These are phyloP conservation scores for Cheilosia urbana DNA, from an alignment of 2,888 invertebrate genomes.

Conservation along the genomic window DNA sequence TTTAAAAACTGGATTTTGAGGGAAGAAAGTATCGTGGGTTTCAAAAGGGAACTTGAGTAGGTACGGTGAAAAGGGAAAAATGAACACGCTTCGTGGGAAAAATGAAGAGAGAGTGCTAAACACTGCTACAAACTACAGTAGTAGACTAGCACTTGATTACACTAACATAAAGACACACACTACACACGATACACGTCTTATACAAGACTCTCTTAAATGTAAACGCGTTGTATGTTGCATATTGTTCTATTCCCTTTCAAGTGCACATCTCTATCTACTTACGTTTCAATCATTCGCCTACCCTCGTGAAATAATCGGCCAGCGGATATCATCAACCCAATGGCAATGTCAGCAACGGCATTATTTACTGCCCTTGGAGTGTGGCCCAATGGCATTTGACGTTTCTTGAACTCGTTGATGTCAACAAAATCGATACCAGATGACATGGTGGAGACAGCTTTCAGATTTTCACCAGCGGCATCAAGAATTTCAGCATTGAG, in stretches of 20 bases:
- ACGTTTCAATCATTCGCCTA: constrained; percentile 86
- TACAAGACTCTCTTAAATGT: neutral
- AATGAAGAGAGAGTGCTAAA: too few relatives aligned
- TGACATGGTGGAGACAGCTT: constrained; percentile 92
- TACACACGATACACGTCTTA: neutral
- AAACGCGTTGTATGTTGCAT: neutral
- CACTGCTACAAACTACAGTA: too few relatives aligned
- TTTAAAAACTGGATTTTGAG: too few relatives aligned
- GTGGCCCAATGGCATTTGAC: constrained; percentile 90
- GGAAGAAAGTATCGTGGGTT: too few relatives aligned
- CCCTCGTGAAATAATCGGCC: constrained; percentile 92
- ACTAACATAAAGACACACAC: too few relatives aligned
- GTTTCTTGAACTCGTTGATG: constrained; percentile 87
- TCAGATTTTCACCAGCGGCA: constrained; percentile 86
- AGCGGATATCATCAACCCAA: constrained; percentile 90
- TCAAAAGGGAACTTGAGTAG: too few relatives aligned
- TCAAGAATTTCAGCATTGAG: constrained; percentile 81
- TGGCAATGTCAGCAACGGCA: constrained; percentile 93
- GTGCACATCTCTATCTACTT: constrained; percentile 74
- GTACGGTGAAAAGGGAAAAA: too few relatives aligned
- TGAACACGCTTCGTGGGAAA: too few relatives aligned
- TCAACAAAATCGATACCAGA: constrained; percentile 95
- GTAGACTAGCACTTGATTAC: too few relatives aligned
- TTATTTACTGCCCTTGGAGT: constrained; percentile 90
- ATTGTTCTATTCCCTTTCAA: neutral